Percentiles rank a stretch among this genome's conserved stretches.
phyloP scores from a whole-genome alignment of 2,888 invertebrate genomes.

The Oxycera nigricornis region DNA sequence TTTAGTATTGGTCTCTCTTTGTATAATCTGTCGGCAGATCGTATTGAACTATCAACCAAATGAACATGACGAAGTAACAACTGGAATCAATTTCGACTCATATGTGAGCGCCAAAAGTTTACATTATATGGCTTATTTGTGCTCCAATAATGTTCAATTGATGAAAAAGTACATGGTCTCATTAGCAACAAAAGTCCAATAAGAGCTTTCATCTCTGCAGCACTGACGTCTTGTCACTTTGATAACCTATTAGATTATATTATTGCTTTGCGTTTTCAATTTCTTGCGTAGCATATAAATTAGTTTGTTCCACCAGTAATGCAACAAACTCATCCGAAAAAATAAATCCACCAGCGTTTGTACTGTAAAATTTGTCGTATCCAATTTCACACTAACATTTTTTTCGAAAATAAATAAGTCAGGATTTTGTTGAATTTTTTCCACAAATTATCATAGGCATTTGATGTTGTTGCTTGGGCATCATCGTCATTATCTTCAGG shows the following conservation, averaged over 20 bases:
- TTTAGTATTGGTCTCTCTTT: slow-evolving; percentile 5
- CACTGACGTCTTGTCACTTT: slow-evolving; percentile 6
- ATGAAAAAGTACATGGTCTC: background rate
- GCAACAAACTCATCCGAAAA: background rate
- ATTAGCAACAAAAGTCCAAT: background rate
- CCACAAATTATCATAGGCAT: too few relatives aligned
- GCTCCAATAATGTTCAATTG: too few relatives aligned
- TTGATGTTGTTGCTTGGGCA: too few relatives aligned
- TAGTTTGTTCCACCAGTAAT: background rate
- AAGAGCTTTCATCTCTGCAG: too few relatives aligned
- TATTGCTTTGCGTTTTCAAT: background rate
- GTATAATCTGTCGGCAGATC: slow-evolving; percentile 19
- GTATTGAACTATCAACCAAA: slow-evolving; percentile 14
- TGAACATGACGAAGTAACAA: background rate
- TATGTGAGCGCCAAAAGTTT: background rate
- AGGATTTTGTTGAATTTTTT: slow-evolving; percentile 7
- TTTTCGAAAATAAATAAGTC: slow-evolving; percentile 18
- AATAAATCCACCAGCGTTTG: too few relatives aligned
- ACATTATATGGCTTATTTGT: background rate
- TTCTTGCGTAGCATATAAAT: background rate
- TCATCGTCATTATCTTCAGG: too few relatives aligned
- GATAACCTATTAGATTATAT: background rate
- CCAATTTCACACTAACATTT: slow-evolving; percentile 25
- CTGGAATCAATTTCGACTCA: background rate
- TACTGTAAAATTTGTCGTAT: slow-evolving; percentile 10